Conservation (phyloP, 2,113 vertebrate genomes). For the Xenopus borealis region DNA sequence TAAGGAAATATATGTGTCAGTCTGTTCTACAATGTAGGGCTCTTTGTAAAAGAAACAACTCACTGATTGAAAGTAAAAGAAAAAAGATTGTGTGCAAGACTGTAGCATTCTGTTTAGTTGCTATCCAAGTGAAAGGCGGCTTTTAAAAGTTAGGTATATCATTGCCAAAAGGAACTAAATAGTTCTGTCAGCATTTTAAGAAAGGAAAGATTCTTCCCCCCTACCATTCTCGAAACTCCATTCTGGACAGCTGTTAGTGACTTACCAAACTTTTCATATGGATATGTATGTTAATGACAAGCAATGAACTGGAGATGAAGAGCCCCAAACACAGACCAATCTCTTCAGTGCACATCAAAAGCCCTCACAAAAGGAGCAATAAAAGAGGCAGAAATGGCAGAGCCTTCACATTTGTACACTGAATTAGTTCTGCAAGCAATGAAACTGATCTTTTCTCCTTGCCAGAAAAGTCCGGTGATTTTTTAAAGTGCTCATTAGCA, state of each 20-base stretch:
- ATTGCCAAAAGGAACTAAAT: slow-evolving; percentile 95
- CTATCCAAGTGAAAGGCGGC: slow-evolving; percentile 90
- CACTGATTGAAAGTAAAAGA: slow-evolving; percentile 81
- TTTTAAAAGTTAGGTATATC: slow-evolving; percentile 99
- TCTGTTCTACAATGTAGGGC: slow-evolving; percentile 56
- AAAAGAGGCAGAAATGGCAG: slow-evolving; percentile 94
- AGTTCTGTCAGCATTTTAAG: slow-evolving; percentile 96
- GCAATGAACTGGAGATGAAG: slow-evolving; percentile 99
- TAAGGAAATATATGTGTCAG: slow-evolving; percentile 70
- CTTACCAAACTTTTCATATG: slow-evolving; percentile 99
- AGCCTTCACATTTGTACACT: slow-evolving; percentile 99
- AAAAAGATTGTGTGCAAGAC: slow-evolving; percentile 73
- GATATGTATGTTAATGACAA: slow-evolving; percentile 99
- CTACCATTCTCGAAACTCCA: slow-evolving; percentile 64
- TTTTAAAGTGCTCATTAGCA: slow-evolving; percentile 98
- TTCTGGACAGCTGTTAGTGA: slow-evolving; percentile 99
- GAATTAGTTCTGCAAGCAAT: slow-evolving; percentile 99
- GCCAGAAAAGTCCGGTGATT: slow-evolving; percentile 99
- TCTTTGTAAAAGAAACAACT: slow-evolving; percentile 75
- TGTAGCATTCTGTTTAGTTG: slow-evolving; percentile 86
- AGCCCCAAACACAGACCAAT: slow-evolving; percentile 91
- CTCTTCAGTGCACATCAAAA: slow-evolving; percentile 98
- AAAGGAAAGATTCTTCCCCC: slow-evolving; percentile 80
- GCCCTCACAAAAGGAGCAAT: slow-evolving; percentile 99
- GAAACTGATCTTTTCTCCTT: slow-evolving; percentile 99